phyloP scores from a whole-genome alignment of 2,797 vertebrate genomes.

The Enteromius viviparus region DNA sequence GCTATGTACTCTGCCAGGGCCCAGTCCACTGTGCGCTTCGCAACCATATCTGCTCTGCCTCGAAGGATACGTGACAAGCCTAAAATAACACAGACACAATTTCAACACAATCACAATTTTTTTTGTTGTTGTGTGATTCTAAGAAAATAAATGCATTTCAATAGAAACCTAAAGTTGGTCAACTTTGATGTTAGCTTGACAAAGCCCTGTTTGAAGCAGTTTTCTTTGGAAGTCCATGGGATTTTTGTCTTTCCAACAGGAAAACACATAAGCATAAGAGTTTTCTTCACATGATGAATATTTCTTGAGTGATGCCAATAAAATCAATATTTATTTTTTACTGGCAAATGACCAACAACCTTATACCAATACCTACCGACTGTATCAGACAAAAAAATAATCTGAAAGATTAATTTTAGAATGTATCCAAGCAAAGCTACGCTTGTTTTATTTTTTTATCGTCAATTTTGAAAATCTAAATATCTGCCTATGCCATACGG shows the following conservation, averaged over 20 bases:
- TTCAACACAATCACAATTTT: neutral
- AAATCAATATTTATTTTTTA: neutral
- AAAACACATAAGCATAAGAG: neutral
- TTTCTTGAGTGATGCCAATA: neutral
- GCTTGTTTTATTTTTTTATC: neutral
- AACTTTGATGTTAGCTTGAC: neutral
- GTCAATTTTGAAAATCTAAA: neutral
- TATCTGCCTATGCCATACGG: neutral
- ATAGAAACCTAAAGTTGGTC: neutral
- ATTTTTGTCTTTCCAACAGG: neutral
- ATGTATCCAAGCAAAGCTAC: neutral
- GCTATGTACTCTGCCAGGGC: constrained; percentile 93
- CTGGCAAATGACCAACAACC: neutral
- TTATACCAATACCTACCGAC: neutral
- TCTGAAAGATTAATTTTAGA: neutral
- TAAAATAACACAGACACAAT: constrained; percentile 47
- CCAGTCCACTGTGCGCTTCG: constrained; percentile 86
- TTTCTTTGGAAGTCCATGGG: neutral
- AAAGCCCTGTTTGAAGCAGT: neutral
- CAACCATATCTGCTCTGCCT: constrained; percentile 82
- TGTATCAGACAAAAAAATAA: neutral
- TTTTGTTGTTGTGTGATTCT: neutral
- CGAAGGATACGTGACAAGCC: constrained; percentile 89
- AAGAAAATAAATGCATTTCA: neutral
- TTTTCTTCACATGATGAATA: no score